Conservation (phyloP, 2,797 vertebrate genomes). For the Catamblyrhynchus diadema region DNA sequence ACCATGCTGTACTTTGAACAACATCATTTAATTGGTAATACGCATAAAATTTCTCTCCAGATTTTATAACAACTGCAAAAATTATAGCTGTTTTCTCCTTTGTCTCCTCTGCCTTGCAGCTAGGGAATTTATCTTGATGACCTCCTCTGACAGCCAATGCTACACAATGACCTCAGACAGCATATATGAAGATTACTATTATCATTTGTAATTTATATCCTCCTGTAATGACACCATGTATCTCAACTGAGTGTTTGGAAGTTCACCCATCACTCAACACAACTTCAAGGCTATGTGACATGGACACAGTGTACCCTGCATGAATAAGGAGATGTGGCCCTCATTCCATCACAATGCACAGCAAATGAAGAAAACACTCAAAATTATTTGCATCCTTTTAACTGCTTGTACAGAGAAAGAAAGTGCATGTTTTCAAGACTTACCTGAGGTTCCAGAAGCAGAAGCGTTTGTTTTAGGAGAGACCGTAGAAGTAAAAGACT, state of each 20-base stretch:
- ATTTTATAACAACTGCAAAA: slow-evolving; percentile 1
- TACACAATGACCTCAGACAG: background rate
- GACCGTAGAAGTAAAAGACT: background rate
- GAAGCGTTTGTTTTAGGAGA: background rate
- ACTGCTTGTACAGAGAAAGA: background rate
- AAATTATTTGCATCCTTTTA: background rate
- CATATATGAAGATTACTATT: background rate
- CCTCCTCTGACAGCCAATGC: background rate
- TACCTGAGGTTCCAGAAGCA: slow-evolving; percentile 3
- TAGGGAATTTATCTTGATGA: background rate
- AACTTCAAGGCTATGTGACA: background rate
- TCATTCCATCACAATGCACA: background rate
- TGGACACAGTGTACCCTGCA: background rate
- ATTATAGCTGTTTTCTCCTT: slow-evolving; percentile 11
- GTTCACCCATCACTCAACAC: background rate
- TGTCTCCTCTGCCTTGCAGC: background rate
- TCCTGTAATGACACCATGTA: background rate
- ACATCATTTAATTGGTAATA: background rate
- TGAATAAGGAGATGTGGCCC: background rate
- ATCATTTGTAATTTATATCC: background rate
- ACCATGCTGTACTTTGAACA: background rate
- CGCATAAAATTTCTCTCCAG: background rate
- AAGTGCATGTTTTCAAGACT: background rate
- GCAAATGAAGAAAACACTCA: background rate
- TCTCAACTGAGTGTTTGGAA: background rate